Evolutionary conservation across 2,797 vertebrate genomes (phyloP), one percentile per base, ranked within the genome.

Genomic region (Lophius americanus): DNA sequence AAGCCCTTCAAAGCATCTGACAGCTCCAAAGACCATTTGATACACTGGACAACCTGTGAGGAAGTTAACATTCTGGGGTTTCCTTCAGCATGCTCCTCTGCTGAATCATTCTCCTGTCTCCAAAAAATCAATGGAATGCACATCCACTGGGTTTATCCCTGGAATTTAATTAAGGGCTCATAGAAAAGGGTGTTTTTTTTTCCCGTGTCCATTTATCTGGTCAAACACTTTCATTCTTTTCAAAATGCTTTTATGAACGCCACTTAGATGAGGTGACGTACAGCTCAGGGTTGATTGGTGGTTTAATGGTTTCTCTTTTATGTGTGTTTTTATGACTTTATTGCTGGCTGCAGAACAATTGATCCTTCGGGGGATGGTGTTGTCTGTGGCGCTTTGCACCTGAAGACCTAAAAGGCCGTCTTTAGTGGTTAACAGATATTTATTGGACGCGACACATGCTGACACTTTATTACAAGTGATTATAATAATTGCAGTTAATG

Each of bases 71-170:
- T 54, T 76, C 61, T 10, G 38, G 13, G 43, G 56, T 79, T 79
- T 85, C 74, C 70, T 74, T 76, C 66, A 63, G 33, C 49, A 47
- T 48, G 12, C 6, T 1, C 70, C 50, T 72, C 58, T 67, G 8
- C 61, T 5, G 6, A 60, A 68, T 63, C 67, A 53, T 63, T 82
- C 63, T 68, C 70, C 60, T 50, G 41, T 73, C 66, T 77, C 78
- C 48, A 66, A 62, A 68, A 88, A 88, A 88, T 88, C 87, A 76
- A 87, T 87, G 84, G 67, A 76, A 60, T 41, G n/a, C 63, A 57
- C 75, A 70, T 79, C 71, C 59, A 48, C 41, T 47, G 68, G 69
- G 68, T 69, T 65, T 50, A 49, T 65, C 51, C 46, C 56, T 42
- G 57, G 49, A 65, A 78, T 84, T 88, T 72, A 85, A 86, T 82